Percentiles rank a stretch among this genome's conserved stretches.
These are phyloP conservation scores for Netelia fuscicornis DNA, from an alignment of 2,888 invertebrate species.

Conservation along the genomic window DNA sequence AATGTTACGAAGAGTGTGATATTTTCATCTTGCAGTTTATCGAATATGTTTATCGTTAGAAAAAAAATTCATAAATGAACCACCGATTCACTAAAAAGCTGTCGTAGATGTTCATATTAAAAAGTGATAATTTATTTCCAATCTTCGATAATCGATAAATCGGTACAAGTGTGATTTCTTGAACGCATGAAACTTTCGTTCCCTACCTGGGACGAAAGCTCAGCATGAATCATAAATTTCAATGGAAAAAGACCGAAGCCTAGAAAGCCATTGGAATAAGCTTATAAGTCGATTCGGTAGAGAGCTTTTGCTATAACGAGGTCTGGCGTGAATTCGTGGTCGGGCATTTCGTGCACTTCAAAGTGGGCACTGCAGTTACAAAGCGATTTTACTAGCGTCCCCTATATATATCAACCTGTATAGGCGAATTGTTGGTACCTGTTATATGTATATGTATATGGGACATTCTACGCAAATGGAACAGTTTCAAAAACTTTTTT, in stretches of 20 bases:
- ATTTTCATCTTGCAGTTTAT: conserved; percentile 10
- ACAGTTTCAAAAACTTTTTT: no score
- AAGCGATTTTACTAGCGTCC: conserved; percentile 19
- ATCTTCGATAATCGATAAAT: no score
- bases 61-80: no score
- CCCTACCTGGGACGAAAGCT: conserved; percentile 6
- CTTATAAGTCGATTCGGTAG: conserved; percentile 14
- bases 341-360: conserved; percentile 24
- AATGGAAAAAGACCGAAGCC: not conserved
- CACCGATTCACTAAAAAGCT: no score
- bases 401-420: not conserved
- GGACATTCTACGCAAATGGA: no score
- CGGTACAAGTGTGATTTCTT: no score
- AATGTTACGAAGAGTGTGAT: not conserved
- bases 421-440: not conserved
- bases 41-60: not conserved
- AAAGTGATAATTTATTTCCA: no score
- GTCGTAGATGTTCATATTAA: no score
- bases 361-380: conserved; percentile 38
- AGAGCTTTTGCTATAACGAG: conserved; percentile 30
- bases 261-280: conserved; percentile 16
- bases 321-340: not conserved
- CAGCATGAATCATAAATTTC: not conserved
- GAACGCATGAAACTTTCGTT: no score
- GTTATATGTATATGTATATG: not conserved